Evolutionary conservation across 2,113 vertebrate species (phyloP).

Genomic region (Forbesichthys papilliferus): DNA sequence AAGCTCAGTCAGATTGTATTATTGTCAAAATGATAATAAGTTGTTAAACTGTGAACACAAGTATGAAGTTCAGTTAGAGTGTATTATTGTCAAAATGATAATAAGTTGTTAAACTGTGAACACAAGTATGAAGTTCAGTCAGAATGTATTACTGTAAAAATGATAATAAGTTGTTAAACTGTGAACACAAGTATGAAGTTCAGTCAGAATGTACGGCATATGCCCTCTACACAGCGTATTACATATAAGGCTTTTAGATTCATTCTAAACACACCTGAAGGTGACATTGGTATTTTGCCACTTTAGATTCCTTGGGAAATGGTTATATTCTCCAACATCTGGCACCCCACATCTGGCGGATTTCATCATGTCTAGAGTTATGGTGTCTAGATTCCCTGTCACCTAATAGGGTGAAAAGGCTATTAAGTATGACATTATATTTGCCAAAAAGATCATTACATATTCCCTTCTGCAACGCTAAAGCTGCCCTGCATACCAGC

Average conservation of each 20-base stretch:
- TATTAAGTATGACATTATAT: neutral
- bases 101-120: neutral
- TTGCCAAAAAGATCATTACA: too few relatives aligned
- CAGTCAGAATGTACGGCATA: neutral
- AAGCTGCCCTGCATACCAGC: too few relatives aligned
- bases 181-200: neutral
- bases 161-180: neutral
- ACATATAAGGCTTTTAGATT: neutral
- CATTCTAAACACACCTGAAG: constrained; percentile 68
- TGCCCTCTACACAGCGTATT: neutral
- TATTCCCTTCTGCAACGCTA: too few relatives aligned
- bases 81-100: too few relatives aligned
- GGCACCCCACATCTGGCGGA: constrained; percentile 72
- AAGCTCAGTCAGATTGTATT: neutral
- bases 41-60: too few relatives aligned
- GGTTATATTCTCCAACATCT: constrained; percentile 74
- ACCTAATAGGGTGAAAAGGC: constrained; percentile 33
- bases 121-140: neutral
- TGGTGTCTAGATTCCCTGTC: constrained; percentile 64
- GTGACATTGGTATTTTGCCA: constrained; percentile 72
- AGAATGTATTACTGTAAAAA: neutral
- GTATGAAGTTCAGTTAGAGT: too few relatives aligned
- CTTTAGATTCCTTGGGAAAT: constrained; percentile 71
- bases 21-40: too few relatives aligned
- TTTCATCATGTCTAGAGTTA: constrained; percentile 70